Evolutionary conservation across 2,113 vertebrate genomes (phyloP), one percentile per base, ranked within the genome.

Genomic region (Camelus bactrianus): DNA sequence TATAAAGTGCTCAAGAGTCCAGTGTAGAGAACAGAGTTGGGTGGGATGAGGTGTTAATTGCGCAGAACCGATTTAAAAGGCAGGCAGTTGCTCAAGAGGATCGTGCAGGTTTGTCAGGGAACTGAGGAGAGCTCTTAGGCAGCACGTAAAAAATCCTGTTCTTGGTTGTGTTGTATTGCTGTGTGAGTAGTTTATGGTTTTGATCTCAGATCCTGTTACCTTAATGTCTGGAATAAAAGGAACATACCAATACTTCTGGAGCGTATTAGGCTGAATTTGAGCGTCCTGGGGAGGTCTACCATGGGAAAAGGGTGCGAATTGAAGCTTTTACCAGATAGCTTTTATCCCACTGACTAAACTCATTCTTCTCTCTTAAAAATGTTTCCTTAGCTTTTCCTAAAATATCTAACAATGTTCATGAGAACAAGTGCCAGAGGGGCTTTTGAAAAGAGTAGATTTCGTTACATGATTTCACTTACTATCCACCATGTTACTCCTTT

Each of bases 41-140:
- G 22, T 75, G n/a, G 73, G 65, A 62, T 54, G 79, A 90, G 91
- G 89, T 96, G 86, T 89, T 92, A 96, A 98, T 98, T 96, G 97
- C n/a, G 42, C 64, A n/a, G 28, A 28, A 10, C 14, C 93, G 79
- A 84, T 42, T 91, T 88, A 62, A 85, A 65, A 92, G 15, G 70
- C 22, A 82, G 72, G n/a, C 56, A 42, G 48, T 86, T 52, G 46
- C 0, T 42, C 4, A 42, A 17, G 64, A 94, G 72, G 62, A 2
- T 3, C 6, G 62, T 2, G 12, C 48, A 28, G 8, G 38, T 52
- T 69, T 26, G 19, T 80, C 26, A 52, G 46, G 65, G 30, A 84
- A 46, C 26, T 15, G 17, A 26, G 14, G 54, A 91, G 14, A 73
- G 35, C 42, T 50, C 56, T 83, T 11, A 32, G 58, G 26, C 16